Evolutionary conservation across 2,888 invertebrate species (phyloP).

Genomic region (Eumerus sabulonum): DNA sequence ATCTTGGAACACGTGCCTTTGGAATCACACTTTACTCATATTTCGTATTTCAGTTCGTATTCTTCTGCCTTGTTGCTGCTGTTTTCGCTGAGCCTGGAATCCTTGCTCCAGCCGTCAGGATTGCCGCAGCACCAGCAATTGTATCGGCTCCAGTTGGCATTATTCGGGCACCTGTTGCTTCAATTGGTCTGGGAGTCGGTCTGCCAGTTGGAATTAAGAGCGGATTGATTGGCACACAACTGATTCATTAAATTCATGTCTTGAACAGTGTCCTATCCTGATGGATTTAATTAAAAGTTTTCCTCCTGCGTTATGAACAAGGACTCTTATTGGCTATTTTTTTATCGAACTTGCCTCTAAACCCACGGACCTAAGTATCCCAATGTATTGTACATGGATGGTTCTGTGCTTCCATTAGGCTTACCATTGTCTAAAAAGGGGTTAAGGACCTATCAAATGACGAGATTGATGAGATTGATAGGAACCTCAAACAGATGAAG

Average conservation of each 20-base stretch:
- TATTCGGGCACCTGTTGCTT: constrained; percentile 26
- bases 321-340: too few species aligned
- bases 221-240: constrained; percentile 24
- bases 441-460: too few species aligned
- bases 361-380: too few species aligned
- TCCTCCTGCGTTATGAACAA: too few species aligned
- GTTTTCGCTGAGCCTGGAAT: constrained; percentile 43
- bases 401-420: too few species aligned
- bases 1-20: background rate
- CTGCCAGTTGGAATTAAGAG: background rate
- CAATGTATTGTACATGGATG: too few species aligned
- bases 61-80: constrained; percentile 39
- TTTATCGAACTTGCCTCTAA: background rate
- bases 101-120: constrained; percentile 24
- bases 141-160: constrained; percentile 35
- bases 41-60: constrained; percentile 22
- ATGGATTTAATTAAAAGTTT: too few species aligned
- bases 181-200: background rate
- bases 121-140: constrained; percentile 31
- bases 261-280: too few species aligned
- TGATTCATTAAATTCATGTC: constrained; percentile 1
- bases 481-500: too few species aligned
- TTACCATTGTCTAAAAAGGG: too few species aligned
- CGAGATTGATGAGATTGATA: too few species aligned
- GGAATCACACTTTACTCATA: background rate